A percentile compares a stretch with the other conserved stretches of the same genome.
phyloP scores from a whole-genome alignment of 1,140 invertebrate genomes.

The Monochamus saltuarius region DNA sequence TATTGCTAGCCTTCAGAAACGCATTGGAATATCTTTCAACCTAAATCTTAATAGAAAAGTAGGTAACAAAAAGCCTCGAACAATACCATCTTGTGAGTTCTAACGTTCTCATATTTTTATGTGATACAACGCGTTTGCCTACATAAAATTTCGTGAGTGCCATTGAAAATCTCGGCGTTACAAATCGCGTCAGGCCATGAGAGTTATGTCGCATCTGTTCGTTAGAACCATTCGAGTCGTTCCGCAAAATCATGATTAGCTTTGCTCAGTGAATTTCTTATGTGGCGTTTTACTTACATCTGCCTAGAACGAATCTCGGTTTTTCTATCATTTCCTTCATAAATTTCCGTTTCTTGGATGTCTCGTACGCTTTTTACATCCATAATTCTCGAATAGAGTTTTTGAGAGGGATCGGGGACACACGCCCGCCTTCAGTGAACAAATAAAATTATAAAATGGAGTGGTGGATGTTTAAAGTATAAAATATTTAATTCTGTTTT shows the following conservation, averaged over 20 bases:
- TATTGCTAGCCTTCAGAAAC: too few species aligned
- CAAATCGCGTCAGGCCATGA: constrained; percentile 25
- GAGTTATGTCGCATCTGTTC: constrained; percentile 26
- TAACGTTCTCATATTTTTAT: too few species aligned
- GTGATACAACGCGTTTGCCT: background rate
- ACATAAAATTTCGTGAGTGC: constrained; percentile 10
- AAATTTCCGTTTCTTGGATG: constrained; percentile 5
- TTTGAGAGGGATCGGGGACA: background rate
- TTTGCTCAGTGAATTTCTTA: constrained; percentile 28
- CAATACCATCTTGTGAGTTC: too few species aligned
- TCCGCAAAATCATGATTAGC: constrained; percentile 37
- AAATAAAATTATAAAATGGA: too few species aligned
- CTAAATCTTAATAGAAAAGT: too few species aligned
- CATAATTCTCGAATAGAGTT: background rate
- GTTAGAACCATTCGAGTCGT: constrained; percentile 26
- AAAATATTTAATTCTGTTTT: too few species aligned
- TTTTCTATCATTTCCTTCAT: constrained; percentile 11
- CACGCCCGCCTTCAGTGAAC: background rate
- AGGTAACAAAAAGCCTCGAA: too few species aligned
- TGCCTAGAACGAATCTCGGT: constrained; percentile 34
- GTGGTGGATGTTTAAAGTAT: too few species aligned
- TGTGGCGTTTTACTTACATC: constrained; percentile 17
- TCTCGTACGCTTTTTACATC: background rate
- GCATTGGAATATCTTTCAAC: too few species aligned
- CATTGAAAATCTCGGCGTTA: constrained; percentile 27